phyloP scores from a whole-genome alignment of 2,113 vertebrate species.

The Bos indicus region DNA sequence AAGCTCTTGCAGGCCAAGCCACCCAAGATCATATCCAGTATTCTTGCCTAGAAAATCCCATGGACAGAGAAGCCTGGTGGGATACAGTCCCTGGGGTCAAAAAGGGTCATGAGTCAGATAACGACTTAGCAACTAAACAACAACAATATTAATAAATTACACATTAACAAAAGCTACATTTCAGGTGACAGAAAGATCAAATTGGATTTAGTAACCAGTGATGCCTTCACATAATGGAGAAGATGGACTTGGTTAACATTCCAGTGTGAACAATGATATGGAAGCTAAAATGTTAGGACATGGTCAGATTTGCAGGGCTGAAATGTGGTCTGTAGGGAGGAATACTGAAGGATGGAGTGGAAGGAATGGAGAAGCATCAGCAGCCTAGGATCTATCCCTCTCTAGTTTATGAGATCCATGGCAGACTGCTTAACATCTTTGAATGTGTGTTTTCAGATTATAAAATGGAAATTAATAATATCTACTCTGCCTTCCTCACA shows the following conservation, averaged over 20 bases:
- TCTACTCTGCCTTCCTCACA: neutral
- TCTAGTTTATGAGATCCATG: neutral
- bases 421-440: neutral
- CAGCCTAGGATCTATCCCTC: neutral
- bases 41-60: neutral
- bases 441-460: constrained; percentile 6
- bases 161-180: neutral
- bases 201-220: neutral
- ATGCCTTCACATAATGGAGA: neutral
- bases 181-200: neutral
- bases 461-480: neutral
- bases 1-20: neutral
- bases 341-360: neutral
- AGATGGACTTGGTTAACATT: neutral
- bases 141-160: neutral
- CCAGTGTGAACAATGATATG: neutral
- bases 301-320: neutral
- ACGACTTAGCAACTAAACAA: neutral
- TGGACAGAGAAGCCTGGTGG: neutral
- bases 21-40: neutral
- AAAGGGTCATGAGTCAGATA: neutral
- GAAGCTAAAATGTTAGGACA: neutral
- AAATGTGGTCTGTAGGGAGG: neutral
- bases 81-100: neutral
- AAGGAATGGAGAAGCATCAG: neutral